These are phyloP conservation scores for Campoletis sonorensis DNA, from an alignment of 1,140 invertebrate genomes.

Conservation along the genomic window DNA sequence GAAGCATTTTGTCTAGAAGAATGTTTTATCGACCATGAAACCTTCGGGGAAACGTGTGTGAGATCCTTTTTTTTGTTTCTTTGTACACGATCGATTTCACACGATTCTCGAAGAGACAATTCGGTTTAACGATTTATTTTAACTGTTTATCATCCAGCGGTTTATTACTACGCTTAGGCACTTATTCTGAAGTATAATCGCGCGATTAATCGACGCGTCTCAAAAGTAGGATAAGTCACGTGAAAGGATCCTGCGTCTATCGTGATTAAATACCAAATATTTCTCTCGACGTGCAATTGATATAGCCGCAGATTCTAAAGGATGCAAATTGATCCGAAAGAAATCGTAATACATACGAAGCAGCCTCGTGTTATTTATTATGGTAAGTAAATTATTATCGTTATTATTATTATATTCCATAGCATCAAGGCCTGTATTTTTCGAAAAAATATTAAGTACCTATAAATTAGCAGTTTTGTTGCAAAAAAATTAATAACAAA, in stretches of 20 bases:
- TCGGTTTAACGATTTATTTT: not conserved
- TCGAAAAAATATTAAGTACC: not conserved
- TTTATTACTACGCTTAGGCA: not conserved
- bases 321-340: not conserved
- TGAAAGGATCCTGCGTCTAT: not conserved
- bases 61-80: not conserved
- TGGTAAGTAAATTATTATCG: not conserved
- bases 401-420: not conserved
- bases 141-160: not conserved
- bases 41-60: not conserved
- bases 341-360: not conserved
- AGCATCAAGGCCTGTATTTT: too few species aligned
- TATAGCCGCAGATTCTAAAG: not conserved
- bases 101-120: not conserved
- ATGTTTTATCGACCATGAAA: not conserved
- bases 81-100: not conserved
- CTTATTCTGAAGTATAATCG: not conserved
- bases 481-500: too few species aligned
- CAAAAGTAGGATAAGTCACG: not conserved
- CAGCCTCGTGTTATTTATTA: not conserved
- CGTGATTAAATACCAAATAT: not conserved
- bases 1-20: constrained; percentile 43
- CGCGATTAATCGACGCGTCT: constrained; percentile 8
- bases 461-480: not conserved
- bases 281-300: not conserved